Evolutionary conservation across 2,113 vertebrate species (phyloP), one percentile per base, ranked within the genome.

Genomic region (Mus spicilegus): DNA sequence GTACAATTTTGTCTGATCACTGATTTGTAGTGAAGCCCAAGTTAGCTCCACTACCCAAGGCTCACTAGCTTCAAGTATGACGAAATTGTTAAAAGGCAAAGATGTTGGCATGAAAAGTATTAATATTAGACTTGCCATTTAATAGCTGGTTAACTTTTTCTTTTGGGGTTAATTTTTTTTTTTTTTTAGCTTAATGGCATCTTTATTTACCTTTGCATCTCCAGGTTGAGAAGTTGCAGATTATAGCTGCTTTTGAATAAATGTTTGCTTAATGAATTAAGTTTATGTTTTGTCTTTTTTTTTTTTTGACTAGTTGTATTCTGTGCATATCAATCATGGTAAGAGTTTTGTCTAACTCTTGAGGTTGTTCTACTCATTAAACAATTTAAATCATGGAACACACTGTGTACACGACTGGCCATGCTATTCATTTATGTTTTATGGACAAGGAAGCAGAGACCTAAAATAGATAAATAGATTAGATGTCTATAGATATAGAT

Each of bases 191-290:
- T 78, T 63, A 30, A 2, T 69, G 24, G 11, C 8, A 78, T 75
- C 46, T 85, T 65, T 70, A 80, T 54, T 88, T 22, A 67, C 11
- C 20, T n/a, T 84, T 94, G 36, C 58, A 75, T 93, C 88, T 90
- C 75, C 7, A 72, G n/a, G 33, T 89, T 78, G 11, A n/a, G 82
- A 63, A 78, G 46, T 39, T 28, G 67, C 46, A 42, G 30, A 24
- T 42, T 39, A 30, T 84, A 4, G 4, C 49, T 67, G 22, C 20
- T 80, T 95, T 93, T 97, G 24, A 89, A 69, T 89, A 90, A 80
- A 61, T 76, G 9, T 65, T 89, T 78, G 88, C 42, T 90, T 24
- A 88, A 33, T 87, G 94, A 75, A 54, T 1, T 78, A 63, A 85
- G 14, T 30, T 92, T 87, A 89, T 61, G 89, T 93, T 88, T 5